Conservation (phyloP, 2,797 vertebrate species). For the Dryobates pubescens region DNA sequence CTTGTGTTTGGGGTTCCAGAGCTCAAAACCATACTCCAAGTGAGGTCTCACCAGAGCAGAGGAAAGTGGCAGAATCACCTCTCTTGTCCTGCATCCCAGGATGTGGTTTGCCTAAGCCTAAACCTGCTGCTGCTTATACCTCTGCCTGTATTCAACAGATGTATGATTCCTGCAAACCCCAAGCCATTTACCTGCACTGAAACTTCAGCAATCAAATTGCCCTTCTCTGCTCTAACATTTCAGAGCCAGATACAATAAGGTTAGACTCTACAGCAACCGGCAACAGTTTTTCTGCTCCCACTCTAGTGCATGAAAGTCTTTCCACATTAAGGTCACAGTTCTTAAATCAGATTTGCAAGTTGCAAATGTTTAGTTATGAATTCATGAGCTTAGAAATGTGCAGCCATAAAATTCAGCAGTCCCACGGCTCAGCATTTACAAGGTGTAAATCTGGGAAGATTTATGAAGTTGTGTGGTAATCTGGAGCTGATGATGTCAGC, state of each 20-base stretch:
- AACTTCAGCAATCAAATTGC: background rate
- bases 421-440: conserved; percentile 22
- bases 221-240: background rate
- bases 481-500: background rate
- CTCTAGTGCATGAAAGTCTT: background rate
- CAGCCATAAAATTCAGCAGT: conserved; percentile 35
- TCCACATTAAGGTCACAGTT: background rate
- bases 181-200: background rate
- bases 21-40: too few relatives aligned
- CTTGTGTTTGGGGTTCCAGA: too few relatives aligned
- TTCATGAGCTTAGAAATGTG: conserved; percentile 54
- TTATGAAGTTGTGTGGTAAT: background rate
- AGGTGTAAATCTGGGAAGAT: background rate
- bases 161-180: background rate
- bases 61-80: too few relatives aligned
- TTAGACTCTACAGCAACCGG: background rate
- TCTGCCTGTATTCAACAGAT: background rate
- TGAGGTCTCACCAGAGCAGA: too few relatives aligned
- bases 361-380: conserved; percentile 40
- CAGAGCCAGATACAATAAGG: background rate
- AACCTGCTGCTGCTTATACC: background rate
- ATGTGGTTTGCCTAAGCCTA: background rate
- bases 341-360: conserved; percentile 51
- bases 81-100: too few relatives aligned
- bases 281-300: background rate